These are phyloP conservation scores for Hipparchia sbordonii DNA, from an alignment of 2,888 invertebrate genomes.

Conservation along the genomic window DNA sequence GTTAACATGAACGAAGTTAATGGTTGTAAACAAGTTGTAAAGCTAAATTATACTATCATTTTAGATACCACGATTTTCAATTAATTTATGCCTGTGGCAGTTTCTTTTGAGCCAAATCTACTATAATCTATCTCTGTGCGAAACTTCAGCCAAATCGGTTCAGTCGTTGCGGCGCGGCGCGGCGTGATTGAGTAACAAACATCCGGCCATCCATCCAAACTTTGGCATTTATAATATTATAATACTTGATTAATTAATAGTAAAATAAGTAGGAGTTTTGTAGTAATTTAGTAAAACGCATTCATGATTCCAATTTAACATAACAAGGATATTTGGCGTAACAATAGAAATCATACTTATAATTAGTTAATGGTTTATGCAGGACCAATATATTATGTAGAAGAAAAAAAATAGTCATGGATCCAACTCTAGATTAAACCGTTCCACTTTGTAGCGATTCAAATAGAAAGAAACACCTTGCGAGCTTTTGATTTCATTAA, in stretches of 20 bases:
- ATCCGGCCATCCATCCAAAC: too few relatives aligned
- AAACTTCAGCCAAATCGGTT: too few relatives aligned
- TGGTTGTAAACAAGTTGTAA: background rate
- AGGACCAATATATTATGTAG: background rate
- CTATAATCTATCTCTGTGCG: too few relatives aligned
- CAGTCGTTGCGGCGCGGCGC: too few relatives aligned
- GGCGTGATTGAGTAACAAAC: too few relatives aligned
- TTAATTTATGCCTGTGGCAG: background rate
- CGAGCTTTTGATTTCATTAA: constrained; percentile 13
- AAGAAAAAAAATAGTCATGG: constrained; percentile 25
- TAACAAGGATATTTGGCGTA: background rate
- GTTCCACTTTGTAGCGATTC: constrained; percentile 9
- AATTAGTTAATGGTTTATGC: constrained; percentile 31
- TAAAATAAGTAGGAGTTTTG: background rate
- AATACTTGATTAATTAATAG: too few relatives aligned
- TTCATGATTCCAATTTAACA: too few relatives aligned
- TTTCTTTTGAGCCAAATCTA: background rate
- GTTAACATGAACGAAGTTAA: background rate
- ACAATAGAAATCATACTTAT: background rate
- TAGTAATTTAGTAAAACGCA: too few relatives aligned
- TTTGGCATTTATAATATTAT: too few relatives aligned
- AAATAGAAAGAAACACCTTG: constrained; percentile 4
- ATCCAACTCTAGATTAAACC: constrained; percentile 5
- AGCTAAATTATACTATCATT: background rate
- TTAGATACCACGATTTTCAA: background rate